These are phyloP conservation scores for Oxyruncus cristatus DNA, from an alignment of 2,113 vertebrate genomes.

Conservation along the genomic window DNA sequence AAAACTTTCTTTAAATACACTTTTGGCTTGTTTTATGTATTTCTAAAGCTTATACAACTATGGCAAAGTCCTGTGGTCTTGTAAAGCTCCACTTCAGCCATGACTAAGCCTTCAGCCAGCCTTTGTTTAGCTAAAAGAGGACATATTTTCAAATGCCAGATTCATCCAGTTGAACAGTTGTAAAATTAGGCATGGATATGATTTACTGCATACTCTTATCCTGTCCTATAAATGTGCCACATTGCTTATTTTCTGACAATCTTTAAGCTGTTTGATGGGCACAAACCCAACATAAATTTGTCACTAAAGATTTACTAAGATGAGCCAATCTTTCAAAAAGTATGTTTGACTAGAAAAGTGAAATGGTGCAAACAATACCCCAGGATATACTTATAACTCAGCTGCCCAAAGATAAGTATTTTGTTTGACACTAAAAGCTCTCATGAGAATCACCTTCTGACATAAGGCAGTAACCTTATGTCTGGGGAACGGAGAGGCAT, in stretches of 20 bases:
- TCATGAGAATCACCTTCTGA: background rate
- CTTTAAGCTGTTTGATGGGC: background rate
- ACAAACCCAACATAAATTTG: background rate
- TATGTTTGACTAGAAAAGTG: background rate
- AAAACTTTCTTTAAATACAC: background rate
- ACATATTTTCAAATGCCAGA: background rate
- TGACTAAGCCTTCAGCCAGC: background rate
- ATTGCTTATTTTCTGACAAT: background rate
- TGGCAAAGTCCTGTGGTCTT: background rate
- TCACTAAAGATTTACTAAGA: background rate
- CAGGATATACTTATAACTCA: background rate
- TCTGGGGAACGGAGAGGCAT: background rate
- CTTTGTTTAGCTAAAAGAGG: background rate
- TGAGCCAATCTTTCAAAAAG: background rate
- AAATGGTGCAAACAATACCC: background rate
- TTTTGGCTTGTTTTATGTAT: background rate
- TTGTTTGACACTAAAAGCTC: background rate
- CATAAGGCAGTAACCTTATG: background rate
- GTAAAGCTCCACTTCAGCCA: background rate
- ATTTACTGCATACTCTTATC: conserved; percentile 4
- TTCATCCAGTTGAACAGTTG: background rate
- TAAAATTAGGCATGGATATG: background rate
- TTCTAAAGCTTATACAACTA: background rate
- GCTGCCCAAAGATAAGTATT: background rate
- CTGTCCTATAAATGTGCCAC: background rate